Percentiles rank a stretch among this genome's conserved stretches.
phyloP scores from a whole-genome alignment of 2,797 vertebrate species.

The Sus cebifrons region DNA sequence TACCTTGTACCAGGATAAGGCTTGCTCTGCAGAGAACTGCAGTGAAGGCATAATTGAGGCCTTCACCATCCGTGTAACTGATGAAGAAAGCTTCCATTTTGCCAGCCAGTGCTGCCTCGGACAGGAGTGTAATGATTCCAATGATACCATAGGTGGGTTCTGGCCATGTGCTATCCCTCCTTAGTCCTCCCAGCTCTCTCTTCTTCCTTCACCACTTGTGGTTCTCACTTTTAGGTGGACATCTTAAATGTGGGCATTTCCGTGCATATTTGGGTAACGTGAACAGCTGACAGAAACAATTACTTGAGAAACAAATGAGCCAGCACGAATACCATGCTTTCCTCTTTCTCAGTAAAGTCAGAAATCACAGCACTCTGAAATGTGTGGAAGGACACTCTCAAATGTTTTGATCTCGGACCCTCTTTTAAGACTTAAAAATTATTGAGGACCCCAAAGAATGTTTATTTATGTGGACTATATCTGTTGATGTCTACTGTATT shows the following conservation, averaged over 20 bases:
- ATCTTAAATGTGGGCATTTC: neutral
- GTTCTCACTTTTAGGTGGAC: neutral
- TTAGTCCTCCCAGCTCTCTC: neutral
- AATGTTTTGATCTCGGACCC: neutral
- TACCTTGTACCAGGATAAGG: fast-evolving
- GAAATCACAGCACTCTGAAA: fast-evolving
- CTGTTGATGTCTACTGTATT: neutral
- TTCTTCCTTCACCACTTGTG: neutral
- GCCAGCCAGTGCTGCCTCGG: slow-evolving; percentile 55
- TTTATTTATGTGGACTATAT: neutral
- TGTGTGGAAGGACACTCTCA: neutral
- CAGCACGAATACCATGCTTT: too few relatives aligned
- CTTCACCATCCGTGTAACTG: neutral
- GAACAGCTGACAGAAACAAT: neutral
- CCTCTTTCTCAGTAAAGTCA: neutral
- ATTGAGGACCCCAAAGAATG: neutral
- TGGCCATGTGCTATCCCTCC: fast-evolving
- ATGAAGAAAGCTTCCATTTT: neutral
- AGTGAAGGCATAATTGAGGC: fast-evolving
- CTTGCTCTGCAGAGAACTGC: neutral
- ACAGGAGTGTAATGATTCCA: fast-evolving
- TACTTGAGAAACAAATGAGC: neutral
- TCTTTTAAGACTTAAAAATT: neutral
- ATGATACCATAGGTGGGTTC: neutral
- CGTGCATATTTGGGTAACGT: too few relatives aligned